Conservation (phyloP, 2,888 invertebrate species). For the Tillus elongatus region DNA sequence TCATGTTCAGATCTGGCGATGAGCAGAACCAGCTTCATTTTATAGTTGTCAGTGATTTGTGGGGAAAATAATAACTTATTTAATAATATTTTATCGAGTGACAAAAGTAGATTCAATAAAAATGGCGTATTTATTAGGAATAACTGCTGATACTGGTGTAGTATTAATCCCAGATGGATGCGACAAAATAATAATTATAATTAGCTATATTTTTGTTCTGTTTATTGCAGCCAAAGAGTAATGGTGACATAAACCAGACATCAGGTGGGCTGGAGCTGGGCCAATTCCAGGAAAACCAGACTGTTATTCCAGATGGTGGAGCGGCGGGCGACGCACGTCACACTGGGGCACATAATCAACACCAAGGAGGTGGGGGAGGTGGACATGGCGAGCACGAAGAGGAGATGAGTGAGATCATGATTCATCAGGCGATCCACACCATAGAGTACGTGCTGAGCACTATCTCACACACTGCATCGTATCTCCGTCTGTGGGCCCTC, state of each 20-base stretch:
- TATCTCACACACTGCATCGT: conserved; percentile 94
- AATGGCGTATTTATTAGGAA: no score
- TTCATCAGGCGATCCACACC: conserved; percentile 92
- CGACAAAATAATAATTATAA: no score
- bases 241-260: conserved; percentile 59
- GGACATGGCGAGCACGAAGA: conserved; percentile 9
- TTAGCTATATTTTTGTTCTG: conserved; percentile 1
- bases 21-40: no score
- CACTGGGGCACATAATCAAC: conserved; percentile 39
- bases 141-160: no score
- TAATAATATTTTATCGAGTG: no score
- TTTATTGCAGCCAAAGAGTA: conserved; percentile 32
- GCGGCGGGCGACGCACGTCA: no score
- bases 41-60: no score
- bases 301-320: no score
- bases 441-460: conserved; percentile 95
- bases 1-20: no score
- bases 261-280: conserved; percentile 58
- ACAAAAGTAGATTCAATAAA: no score
- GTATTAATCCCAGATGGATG: no score
- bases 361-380: conserved; percentile 42
- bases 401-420: conserved; percentile 78
- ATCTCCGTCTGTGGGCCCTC: conserved; percentile 91
- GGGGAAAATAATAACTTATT: no score
- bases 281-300: conserved; percentile 41